Evolutionary conservation across 2,797 vertebrate species (phyloP).

Genomic region (Chaetophractus vellerosus): DNA sequence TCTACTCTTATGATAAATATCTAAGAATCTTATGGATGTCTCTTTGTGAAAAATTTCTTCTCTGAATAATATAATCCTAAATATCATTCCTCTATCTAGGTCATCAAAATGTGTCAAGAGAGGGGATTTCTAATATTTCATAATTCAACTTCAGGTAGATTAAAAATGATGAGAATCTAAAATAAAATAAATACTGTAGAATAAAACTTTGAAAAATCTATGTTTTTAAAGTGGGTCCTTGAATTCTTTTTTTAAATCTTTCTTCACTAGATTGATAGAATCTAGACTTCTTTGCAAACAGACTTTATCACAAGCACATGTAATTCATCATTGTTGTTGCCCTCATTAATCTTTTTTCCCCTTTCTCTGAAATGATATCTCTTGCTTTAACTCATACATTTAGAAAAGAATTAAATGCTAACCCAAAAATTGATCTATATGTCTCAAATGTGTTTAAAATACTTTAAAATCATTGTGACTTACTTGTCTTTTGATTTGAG

Average conservation of each 20-base stretch:
- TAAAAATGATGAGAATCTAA: constrained; percentile 65
- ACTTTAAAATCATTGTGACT: constrained; percentile 46
- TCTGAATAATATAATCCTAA: constrained; percentile 65
- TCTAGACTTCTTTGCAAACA: constrained; percentile 52
- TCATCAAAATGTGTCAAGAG: constrained; percentile 53
- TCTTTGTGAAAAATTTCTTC: constrained; percentile 53
- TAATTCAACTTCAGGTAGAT: constrained; percentile 61
- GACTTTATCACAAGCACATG: constrained; percentile 26
- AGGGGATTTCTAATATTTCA: constrained; percentile 53
- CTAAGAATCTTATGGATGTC: background rate
- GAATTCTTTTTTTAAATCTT: constrained; percentile 49
- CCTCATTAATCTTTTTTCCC: constrained; percentile 78
- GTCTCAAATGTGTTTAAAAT: constrained; percentile 41
- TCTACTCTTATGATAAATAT: constrained; percentile 50
- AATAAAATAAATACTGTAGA: constrained; percentile 58
- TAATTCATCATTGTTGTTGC: constrained; percentile 71
- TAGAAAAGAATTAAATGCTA: constrained; percentile 61
- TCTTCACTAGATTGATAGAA: constrained; percentile 65
- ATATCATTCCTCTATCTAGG: constrained; percentile 33
- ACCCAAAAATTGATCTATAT: constrained; percentile 6
- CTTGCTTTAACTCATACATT: constrained; percentile 53
- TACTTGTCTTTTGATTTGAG: constrained; percentile 19
- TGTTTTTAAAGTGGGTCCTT: constrained; percentile 71
- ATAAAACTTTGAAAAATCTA: constrained; percentile 63
- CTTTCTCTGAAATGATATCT: constrained; percentile 52